These are phyloP conservation scores for Ephestia elutella DNA, from an alignment of 1,140 invertebrate genomes.

Conservation along the genomic window DNA sequence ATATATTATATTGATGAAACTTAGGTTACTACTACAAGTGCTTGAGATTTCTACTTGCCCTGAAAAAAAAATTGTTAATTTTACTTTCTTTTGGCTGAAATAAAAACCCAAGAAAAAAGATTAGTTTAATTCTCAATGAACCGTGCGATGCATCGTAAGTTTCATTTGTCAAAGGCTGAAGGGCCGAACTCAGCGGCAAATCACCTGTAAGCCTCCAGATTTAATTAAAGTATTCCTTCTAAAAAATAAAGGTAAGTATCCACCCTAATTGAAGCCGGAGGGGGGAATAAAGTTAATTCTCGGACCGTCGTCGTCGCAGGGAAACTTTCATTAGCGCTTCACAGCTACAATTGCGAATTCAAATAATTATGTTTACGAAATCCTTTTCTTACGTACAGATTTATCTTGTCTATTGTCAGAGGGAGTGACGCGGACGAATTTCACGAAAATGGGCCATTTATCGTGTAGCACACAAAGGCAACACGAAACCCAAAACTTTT, in stretches of 20 bases:
- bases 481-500: conserved; percentile 71
- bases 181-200: conserved; percentile 15
- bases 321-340: conserved; percentile 63
- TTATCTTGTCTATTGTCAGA: conserved; percentile 70
- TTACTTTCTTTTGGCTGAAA: too few relatives aligned
- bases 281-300: conserved; percentile 57
- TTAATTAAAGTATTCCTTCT: conserved; percentile 51
- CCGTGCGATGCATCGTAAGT: conserved; percentile 3
- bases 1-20: too few relatives aligned
- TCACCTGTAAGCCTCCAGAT: conserved; percentile 39
- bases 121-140: not conserved
- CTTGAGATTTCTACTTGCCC: too few relatives aligned
- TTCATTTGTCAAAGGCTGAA: conserved; percentile 19
- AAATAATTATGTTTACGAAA: conserved; percentile 72
- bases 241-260: conserved; percentile 43
- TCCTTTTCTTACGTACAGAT: conserved; percentile 70
- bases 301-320: conserved; percentile 38
- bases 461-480: conserved; percentile 67
- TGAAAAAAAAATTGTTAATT: too few relatives aligned
- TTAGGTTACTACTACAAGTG: too few relatives aligned
- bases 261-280: conserved; percentile 45
- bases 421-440: conserved; percentile 70
- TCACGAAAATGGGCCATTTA: conserved; percentile 70
- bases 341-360: conserved; percentile 64
- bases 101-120: not conserved